Evolutionary conservation across 1,140 invertebrate species (phyloP).

Genomic region (Uloborus diversus): DNA sequence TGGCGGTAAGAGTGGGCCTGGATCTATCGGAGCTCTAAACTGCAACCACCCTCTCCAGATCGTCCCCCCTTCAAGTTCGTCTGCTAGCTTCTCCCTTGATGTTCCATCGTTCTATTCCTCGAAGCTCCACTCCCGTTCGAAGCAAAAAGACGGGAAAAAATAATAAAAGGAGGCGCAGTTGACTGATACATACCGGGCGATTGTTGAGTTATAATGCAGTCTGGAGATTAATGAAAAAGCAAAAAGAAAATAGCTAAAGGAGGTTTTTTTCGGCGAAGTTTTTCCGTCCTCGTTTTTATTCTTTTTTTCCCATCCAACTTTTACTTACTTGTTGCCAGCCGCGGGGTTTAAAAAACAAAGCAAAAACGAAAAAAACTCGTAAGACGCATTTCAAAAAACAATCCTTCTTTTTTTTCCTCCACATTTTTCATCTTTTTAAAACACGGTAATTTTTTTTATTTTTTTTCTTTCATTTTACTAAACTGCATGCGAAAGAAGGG

Average conservation of each 20-base stretch:
- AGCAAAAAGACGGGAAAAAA: slow-evolving; percentile 25
- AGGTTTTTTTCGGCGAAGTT: slow-evolving; percentile 20
- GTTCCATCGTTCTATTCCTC: not conserved
- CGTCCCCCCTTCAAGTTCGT: not conserved
- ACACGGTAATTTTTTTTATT: too few species aligned
- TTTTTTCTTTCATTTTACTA: not conserved
- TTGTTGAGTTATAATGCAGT: slow-evolving; percentile 55
- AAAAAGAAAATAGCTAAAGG: slow-evolving; percentile 46
- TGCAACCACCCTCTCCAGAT: too few species aligned
- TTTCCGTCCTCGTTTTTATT: not conserved
- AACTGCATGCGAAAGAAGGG: slow-evolving; percentile 10
- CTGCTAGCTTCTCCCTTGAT: not conserved
- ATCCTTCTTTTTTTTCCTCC: slow-evolving; percentile 11
- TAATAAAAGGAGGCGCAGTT: not conserved
- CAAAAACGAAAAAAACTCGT: slow-evolving; percentile 9
- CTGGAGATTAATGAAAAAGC: slow-evolving; percentile 53
- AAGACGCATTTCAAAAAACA: slow-evolving; percentile 26
- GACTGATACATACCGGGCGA: slow-evolving; percentile 51
- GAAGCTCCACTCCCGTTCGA: not conserved
- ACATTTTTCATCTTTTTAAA: not conserved
- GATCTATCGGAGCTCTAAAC: too few species aligned
- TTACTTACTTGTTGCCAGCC: slow-evolving; percentile 51
- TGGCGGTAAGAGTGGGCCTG: too few species aligned
- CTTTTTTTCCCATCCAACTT: not conserved
- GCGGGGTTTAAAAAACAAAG: slow-evolving; percentile 19